phyloP scores from a whole-genome alignment of 2,797 vertebrate species.

The Arctocebus calabarensis region DNA sequence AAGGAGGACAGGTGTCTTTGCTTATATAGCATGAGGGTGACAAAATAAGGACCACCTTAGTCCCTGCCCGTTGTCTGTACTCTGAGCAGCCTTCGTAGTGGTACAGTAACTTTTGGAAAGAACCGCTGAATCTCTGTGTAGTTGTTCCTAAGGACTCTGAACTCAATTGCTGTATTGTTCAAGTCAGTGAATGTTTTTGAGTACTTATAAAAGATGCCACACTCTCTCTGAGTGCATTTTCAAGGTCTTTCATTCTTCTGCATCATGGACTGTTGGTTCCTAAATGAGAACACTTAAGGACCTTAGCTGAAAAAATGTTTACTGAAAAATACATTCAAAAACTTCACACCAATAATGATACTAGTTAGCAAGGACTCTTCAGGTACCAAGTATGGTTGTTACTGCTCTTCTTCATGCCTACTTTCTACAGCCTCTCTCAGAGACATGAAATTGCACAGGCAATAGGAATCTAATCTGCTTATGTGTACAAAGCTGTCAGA shows the following conservation, averaged over 20 bases:
- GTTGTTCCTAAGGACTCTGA: neutral
- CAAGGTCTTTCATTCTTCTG: constrained; percentile 8
- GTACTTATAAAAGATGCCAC: neutral
- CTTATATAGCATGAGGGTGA: neutral
- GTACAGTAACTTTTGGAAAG: neutral
- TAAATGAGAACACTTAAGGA: neutral
- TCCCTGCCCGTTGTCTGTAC: neutral
- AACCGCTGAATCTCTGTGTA: neutral
- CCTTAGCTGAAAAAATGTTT: neutral
- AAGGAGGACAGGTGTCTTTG: neutral
- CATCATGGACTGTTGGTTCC: neutral
- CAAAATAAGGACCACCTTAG: neutral
- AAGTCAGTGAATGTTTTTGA: constrained; percentile 20
- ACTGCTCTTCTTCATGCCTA: neutral
- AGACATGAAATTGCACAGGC: neutral
- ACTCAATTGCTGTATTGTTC: neutral
- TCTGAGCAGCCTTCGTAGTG: neutral
- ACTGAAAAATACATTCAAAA: constrained; percentile 31
- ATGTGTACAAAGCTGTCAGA: neutral
- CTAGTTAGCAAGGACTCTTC: neutral
- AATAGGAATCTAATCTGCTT: neutral
- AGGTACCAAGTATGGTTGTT: neutral
- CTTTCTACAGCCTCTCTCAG: neutral
- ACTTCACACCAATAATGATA: neutral
- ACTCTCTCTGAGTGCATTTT: constrained; percentile 34